Base-by-base conservation (phyloP, 2,888 invertebrate species). In the Agrochola circellaris region DNA sequence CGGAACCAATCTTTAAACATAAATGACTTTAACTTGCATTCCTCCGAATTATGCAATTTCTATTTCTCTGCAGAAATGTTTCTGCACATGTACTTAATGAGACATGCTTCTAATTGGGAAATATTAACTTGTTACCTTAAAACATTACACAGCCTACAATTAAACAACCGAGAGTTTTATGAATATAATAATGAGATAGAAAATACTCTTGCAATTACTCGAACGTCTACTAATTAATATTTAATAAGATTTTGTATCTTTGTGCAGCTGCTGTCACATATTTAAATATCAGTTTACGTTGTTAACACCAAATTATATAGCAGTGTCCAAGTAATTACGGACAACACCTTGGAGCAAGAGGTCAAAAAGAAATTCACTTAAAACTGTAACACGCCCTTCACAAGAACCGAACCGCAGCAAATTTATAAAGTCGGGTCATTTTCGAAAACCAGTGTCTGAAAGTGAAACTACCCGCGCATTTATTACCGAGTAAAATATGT, bases 301-400 rank as follows among this genome's bases (percentile, higher is more conserved):
- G 94, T 94, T 95, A 93, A 93, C 93, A 92, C 92, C 90, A 95
- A 96, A 95, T 96, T 95, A 94, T 94, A 94, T 94, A 92, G 93
- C 94, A 93, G 88, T 91, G 89, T 90, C 90, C 90, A 88, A 93
- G 93, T 94, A 96, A 96, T 96, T 96, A 94, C 93, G 91, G 81
- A 92, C 93, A 94, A 93, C 94, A 94, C 96, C 95, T 96, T 95
- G 96, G 93, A 94, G 92, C 95, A 92, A 96, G 96, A 96, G 96
- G 96, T 96, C 96, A 96, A 94, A 96, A 96, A 96, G 96, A 96
- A 96, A 96, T 96, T 96, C 96, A 96, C 95, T 96, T 95, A 95
- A 95, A 96, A 95, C 95, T 96, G 95, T 96, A 96, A 93, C 96
- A 94, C 93, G 96, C 96, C 96, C 96, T 96, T 94, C 95, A 93